Conservation (phyloP, 2,797 vertebrate species). For the Esox lucius region DNA sequence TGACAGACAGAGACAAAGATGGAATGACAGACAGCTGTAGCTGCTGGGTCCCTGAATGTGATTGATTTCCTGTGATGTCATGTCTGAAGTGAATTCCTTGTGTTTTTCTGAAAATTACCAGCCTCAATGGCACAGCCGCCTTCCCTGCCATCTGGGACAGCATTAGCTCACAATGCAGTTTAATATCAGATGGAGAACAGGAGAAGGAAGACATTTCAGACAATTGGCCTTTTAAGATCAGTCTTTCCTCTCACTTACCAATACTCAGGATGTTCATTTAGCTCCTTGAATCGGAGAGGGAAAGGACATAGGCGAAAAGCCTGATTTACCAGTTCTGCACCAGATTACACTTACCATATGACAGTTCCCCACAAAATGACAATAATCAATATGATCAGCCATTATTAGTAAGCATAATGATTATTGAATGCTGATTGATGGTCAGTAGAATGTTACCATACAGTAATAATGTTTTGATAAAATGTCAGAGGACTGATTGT, state of each 20-base stretch:
- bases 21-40: neutral
- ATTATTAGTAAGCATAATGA: neutral
- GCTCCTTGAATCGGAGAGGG: constrained; percentile 27
- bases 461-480: neutral
- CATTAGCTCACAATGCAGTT: neutral
- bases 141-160: constrained; percentile 49
- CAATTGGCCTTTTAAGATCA: constrained; percentile 45
- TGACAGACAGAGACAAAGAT: neutral
- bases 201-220: constrained; percentile 25
- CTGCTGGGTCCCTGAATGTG: constrained; percentile 28
- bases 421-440: neutral
- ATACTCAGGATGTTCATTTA: constrained; percentile 31
- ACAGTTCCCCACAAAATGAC: neutral
- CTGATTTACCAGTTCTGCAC: constrained; percentile 18
- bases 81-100: constrained; percentile 59
- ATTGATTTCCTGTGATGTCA: constrained; percentile 41
- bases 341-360: neutral
- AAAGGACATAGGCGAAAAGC: constrained; percentile 22
- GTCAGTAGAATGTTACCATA: neutral
- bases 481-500: neutral
- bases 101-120: constrained; percentile 57
- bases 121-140: constrained; percentile 47
- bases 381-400: neutral
- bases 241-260: constrained; percentile 19
- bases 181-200: constrained; percentile 5